phyloP scores from a whole-genome alignment of 1,140 invertebrate genomes.

The Drosophila obscura region DNA sequence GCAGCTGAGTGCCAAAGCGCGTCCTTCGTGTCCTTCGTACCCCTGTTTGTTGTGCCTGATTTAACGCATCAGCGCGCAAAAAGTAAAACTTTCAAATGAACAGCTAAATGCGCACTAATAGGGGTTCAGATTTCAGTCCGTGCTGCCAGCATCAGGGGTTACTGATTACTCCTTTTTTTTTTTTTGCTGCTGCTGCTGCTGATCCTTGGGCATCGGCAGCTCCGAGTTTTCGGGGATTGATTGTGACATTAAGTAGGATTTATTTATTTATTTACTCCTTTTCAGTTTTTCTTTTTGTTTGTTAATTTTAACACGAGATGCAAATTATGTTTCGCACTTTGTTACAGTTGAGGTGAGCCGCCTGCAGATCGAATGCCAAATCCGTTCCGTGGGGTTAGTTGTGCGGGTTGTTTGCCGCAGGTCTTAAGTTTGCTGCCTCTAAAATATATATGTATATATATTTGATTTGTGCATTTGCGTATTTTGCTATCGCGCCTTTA shows the following conservation, averaged over 20 bases:
- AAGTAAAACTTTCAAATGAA: slow-evolving; percentile 83
- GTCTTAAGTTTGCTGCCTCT: slow-evolving; percentile 35
- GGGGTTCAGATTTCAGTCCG: slow-evolving; percentile 80
- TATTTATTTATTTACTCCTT: slow-evolving; percentile 83
- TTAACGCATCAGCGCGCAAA: slow-evolving; percentile 81
- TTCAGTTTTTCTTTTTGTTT: slow-evolving; percentile 34
- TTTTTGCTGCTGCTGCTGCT: neutral
- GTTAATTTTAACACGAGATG: slow-evolving; percentile 66
- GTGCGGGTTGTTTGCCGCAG: slow-evolving; percentile 44
- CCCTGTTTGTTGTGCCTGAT: slow-evolving; percentile 64
- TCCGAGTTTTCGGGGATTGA: slow-evolving; percentile 53
- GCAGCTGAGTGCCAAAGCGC: slow-evolving; percentile 28
- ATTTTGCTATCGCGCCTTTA: slow-evolving; percentile 1
- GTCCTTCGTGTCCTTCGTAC: slow-evolving; percentile 29
- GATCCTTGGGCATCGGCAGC: slow-evolving; percentile 1
- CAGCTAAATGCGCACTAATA: slow-evolving; percentile 84
- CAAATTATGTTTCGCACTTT: slow-evolving; percentile 73
- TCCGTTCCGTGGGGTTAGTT: slow-evolving; percentile 1
- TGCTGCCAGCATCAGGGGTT: slow-evolving; percentile 19
- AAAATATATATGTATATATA: neutral
- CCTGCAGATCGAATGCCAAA: slow-evolving; percentile 11
- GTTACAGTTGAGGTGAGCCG: slow-evolving; percentile 48
- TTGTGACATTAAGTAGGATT: slow-evolving; percentile 84
- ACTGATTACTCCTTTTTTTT: slow-evolving; percentile 33
- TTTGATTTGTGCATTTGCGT: slow-evolving; percentile 64